Evolutionary conservation across 2,797 vertebrate genomes (phyloP).

Genomic region (Sarcophilus harrisii): DNA sequence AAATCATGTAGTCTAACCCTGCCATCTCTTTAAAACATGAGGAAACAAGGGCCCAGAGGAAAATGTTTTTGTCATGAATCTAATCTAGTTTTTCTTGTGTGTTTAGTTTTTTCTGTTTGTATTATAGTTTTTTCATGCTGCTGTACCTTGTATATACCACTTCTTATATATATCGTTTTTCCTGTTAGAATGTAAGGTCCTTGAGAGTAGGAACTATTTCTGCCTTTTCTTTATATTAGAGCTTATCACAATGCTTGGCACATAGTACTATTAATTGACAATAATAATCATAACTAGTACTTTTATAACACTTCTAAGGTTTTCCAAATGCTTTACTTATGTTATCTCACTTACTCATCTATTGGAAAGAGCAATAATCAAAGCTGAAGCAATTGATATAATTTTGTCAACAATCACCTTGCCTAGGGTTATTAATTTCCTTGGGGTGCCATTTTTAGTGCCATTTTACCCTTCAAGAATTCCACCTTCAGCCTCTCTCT

Average conservation of each 20-base stretch:
- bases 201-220: not conserved
- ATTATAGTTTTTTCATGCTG: not conserved
- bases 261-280: not conserved
- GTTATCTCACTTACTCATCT: not conserved
- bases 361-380: not conserved
- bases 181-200: not conserved
- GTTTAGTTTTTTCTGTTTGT: not conserved
- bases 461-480: slow-evolving; percentile 61
- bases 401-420: not conserved
- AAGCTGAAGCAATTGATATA: not conserved
- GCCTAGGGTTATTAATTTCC: slow-evolving; percentile 64
- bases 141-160: not conserved
- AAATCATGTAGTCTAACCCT: not conserved
- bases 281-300: not conserved
- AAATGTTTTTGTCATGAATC: not conserved
- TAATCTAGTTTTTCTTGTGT: not conserved
- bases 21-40: not conserved
- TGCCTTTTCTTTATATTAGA: not conserved
- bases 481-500: slow-evolving; percentile 37
- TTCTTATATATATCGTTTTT: not conserved
- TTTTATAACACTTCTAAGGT: not conserved
- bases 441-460: slow-evolving; percentile 51
- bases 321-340: not conserved
- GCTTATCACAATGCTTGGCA: not conserved
- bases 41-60: not conserved